Evolutionary conservation across 2,797 vertebrate genomes (phyloP).

Genomic region (Silurus lanzhouensis): DNA sequence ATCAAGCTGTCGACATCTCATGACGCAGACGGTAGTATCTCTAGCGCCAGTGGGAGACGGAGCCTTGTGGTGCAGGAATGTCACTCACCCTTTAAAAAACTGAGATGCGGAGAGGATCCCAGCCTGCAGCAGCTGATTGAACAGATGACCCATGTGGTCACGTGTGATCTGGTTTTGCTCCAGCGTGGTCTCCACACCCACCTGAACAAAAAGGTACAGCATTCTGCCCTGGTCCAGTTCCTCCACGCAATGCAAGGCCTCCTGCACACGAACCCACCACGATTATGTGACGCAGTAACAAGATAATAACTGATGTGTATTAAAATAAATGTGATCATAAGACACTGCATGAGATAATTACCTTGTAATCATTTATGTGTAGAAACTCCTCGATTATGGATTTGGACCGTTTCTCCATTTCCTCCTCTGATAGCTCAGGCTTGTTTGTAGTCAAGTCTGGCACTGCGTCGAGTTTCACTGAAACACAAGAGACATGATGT

Average conservation of each 20-base stretch:
- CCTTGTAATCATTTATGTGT: slow-evolving; percentile 98
- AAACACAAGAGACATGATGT: slow-evolving; percentile 28
- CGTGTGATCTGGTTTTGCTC: slow-evolving; percentile 95
- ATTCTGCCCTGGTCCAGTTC: slow-evolving; percentile 82
- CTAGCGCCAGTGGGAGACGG: neutral
- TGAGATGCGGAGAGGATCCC: slow-evolving; percentile 86
- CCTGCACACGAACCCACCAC: slow-evolving; percentile 69
- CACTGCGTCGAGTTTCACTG: slow-evolving; percentile 83
- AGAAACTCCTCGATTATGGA: slow-evolving; percentile 97
- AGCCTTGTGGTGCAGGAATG: neutral
- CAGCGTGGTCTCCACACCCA: slow-evolving; percentile 93
- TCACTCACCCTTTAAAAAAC: slow-evolving; percentile 90
- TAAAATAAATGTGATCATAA: neutral
- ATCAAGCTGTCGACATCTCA: neutral
- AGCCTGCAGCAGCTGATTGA: slow-evolving; percentile 87
- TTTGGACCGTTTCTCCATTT: slow-evolving; percentile 89
- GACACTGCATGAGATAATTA: slow-evolving; percentile 55
- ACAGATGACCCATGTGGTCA: slow-evolving; percentile 94
- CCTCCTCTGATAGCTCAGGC: slow-evolving; percentile 82
- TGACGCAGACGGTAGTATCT: neutral
- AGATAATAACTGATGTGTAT: neutral
- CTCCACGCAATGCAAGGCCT: slow-evolving; percentile 92
- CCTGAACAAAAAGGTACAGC: slow-evolving; percentile 86
- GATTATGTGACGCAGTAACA: neutral
- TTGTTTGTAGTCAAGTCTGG: slow-evolving; percentile 74